Evolutionary conservation across 2,888 invertebrate species (phyloP).

Genomic region (Polyommatus iphigenia): DNA sequence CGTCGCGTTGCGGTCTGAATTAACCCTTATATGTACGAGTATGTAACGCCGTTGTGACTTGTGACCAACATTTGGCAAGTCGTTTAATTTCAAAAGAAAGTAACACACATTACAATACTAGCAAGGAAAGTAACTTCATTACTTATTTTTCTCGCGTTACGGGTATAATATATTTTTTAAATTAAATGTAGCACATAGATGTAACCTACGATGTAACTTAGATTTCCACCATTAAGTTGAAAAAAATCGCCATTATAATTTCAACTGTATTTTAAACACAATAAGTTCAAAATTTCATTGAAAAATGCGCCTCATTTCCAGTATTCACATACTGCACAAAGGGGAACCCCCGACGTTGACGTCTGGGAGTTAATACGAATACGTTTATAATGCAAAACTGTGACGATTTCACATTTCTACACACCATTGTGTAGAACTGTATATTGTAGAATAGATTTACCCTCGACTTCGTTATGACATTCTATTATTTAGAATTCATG

Average conservation of each 20-base stretch:
- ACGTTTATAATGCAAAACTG: slow-evolving; percentile 27
- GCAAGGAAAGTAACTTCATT: no score
- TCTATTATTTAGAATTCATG: no score
- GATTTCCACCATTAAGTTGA: background rate
- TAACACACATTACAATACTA: no score
- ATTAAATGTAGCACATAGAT: no score
- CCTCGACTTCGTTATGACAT: no score
- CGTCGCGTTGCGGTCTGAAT: no score
- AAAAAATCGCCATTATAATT: background rate
- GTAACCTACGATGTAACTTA: background rate
- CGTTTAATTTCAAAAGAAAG: no score
- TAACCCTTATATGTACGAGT: no score
- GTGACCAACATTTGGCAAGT: no score
- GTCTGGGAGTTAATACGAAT: slow-evolving; percentile 8
- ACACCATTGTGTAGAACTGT: background rate
- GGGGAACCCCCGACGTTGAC: background rate
- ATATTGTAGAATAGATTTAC: background rate
- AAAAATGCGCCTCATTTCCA: slow-evolving; percentile 7
- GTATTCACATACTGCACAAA: slow-evolving; percentile 16
- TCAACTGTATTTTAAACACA: background rate
- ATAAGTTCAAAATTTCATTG: background rate
- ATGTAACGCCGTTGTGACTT: no score
- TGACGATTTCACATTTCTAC: slow-evolving; percentile 6
- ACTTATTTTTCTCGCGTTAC: no score
- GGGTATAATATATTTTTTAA: no score